Base-by-base conservation (phyloP, 2,888 invertebrate genomes). In the Abscondita cerata region DNA sequence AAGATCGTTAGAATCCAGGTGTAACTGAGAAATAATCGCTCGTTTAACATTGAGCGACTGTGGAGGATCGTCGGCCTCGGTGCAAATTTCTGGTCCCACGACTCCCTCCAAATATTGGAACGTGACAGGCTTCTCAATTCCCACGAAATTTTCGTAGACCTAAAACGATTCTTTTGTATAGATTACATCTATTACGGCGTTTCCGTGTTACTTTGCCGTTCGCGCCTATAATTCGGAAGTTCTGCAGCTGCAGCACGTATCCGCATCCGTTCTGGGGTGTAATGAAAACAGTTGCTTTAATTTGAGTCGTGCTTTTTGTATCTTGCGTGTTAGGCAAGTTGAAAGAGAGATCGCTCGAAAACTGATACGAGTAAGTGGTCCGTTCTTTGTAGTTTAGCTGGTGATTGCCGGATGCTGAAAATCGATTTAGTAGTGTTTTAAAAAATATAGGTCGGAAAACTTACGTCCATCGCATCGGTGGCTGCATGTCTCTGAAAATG, bases 41-140 rank as follows among this genome's bases (percentile, higher is more conserved):
- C 95, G 87, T 83, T 97, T 97, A 77, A 96, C 86, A 83, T 97
- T 96, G 55, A 96, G 86, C 0, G 93, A 90, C 74, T 90, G 88
- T 15, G 87, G 85, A 0, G 87, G 86, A 75, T 96, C 96, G 0
- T 82, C 86, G 0, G 82, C 82, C 60, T 89, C 87, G 0, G 89
- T 83, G 76, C 96, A 96, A 68, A 97, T 83, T 72, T 89, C 86
- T 5, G 89, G 82, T 48, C 90, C 90, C 38, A 95, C 79, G 65
- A 86, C 85, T 1, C 96, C 96, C n/a, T 91, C 89, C 69, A 90
- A 86, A 78, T 91, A 86, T 36, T 89, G 89, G 79, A 96, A 91
- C 52, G 88, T 85, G 16, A 96, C 83, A 2, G 90, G 85, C 72
- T 89, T 88, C 64, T 93, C 89, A 47, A 95, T 83, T 66, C 88